A percentile compares a stretch with the other conserved stretches of the same genome.
Conservation (phyloP, 2,888 invertebrate genomes). For the Serripes groenlandicus region DNA sequence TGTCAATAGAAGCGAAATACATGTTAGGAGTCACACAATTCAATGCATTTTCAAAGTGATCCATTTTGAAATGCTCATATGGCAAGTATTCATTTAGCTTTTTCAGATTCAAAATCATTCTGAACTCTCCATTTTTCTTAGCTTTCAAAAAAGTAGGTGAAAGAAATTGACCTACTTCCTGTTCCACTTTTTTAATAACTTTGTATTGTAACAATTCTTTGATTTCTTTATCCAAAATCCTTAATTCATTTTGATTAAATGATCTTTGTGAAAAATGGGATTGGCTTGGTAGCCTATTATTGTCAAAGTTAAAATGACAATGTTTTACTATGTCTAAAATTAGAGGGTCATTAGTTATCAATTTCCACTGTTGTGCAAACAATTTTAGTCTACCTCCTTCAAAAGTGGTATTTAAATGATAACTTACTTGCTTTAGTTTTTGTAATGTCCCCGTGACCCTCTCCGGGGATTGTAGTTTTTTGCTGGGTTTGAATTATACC, state of each 20-base stretch:
- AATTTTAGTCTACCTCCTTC: no score
- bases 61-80: constrained; percentile 61
- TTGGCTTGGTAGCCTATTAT: no score
- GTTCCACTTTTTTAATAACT: constrained; percentile 18
- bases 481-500: constrained; percentile 3
- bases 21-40: constrained; percentile 15
- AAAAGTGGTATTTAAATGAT: no score
- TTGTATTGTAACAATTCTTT: constrained; percentile 7
- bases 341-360: background rate
- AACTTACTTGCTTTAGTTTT: no score
- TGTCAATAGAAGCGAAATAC: constrained; percentile 44
- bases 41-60: constrained; percentile 37
- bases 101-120: constrained; percentile 55
- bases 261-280: background rate
- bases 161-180: constrained; percentile 40
- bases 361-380: no score
- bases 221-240: constrained; percentile 26
- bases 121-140: constrained; percentile 59
- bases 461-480: no score
- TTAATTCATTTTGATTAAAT: constrained; percentile 1
- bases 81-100: constrained; percentile 46
- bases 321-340: background rate
- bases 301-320: constrained; percentile 8
- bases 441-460: no score
- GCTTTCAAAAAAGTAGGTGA: constrained; percentile 53